A percentile compares a stretch with the other conserved stretches of the same genome.
Conservation (phyloP, 2,797 vertebrate species). For the Steatocranus sp. region DNA sequence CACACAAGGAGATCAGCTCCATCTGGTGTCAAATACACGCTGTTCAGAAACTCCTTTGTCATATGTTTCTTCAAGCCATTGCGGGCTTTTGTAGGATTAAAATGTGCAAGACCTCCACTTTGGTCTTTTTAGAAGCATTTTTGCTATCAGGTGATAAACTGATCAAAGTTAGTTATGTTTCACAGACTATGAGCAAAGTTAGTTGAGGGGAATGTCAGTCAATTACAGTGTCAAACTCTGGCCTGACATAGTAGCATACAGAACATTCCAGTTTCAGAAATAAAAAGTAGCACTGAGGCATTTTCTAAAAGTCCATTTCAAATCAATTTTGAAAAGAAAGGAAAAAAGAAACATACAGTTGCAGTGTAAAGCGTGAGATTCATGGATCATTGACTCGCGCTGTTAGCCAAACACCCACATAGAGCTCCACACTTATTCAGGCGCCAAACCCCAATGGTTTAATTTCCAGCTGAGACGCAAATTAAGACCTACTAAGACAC, state of each 20-base stretch:
- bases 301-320: neutral
- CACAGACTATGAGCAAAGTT: neutral
- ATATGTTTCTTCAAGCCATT: neutral
- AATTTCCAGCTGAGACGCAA: slow-evolving; percentile 14
- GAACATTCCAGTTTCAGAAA: neutral
- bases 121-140: neutral
- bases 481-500: neutral
- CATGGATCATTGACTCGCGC: neutral
- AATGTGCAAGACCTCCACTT: neutral
- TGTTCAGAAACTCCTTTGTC: neutral
- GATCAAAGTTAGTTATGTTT: slow-evolving; percentile 2
- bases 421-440: neutral
- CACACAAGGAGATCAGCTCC: neutral
- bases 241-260: neutral
- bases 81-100: neutral
- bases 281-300: neutral
- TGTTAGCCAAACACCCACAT: slow-evolving; percentile 14
- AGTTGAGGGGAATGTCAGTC: neutral
- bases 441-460: slow-evolving; percentile 8
- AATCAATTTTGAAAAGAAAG: neutral
- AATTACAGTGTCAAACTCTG: neutral
- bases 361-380: neutral
- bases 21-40: neutral
- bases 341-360: neutral
- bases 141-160: neutral